Conservation (phyloP, 2,888 invertebrate species). For the Leptogaster cylindrica region DNA sequence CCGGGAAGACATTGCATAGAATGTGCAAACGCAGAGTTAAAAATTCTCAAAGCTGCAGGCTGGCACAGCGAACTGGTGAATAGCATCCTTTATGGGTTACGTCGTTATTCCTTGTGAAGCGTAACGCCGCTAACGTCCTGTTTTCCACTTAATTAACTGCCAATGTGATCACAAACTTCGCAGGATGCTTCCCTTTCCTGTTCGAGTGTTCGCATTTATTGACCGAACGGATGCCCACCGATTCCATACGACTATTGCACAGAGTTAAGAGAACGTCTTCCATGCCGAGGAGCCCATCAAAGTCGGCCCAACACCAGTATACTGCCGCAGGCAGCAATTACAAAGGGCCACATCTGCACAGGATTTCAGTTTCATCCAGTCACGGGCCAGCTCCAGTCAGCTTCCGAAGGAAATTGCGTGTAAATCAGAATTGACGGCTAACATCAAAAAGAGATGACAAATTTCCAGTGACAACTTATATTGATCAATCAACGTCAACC, state of each 20-base stretch:
- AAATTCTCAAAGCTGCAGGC: too few relatives aligned
- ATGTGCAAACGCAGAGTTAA: too few relatives aligned
- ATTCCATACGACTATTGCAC: constrained; percentile 18
- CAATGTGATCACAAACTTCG: constrained; percentile 42
- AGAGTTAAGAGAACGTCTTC: background rate
- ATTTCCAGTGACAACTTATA: constrained; percentile 52
- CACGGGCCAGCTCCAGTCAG: background rate
- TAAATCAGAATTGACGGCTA: constrained; percentile 55
- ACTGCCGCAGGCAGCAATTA: constrained; percentile 23
- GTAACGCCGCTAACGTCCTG: constrained; percentile 38
- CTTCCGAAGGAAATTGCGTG: constrained; percentile 45
- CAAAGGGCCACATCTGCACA: constrained; percentile 37
- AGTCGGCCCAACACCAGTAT: background rate
- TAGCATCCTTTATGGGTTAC: too few relatives aligned
- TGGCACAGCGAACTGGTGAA: too few relatives aligned
- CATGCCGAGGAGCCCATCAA: background rate
- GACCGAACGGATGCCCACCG: constrained; percentile 4
- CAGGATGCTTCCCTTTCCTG: constrained; percentile 1
- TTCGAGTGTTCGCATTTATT: background rate
- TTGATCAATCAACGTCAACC: constrained; percentile 61
- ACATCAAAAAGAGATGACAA: constrained; percentile 54
- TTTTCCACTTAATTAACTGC: constrained; percentile 41
- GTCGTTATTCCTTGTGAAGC: constrained; percentile 32
- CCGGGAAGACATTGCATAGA: too few relatives aligned
- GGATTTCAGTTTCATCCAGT: constrained; percentile 19